phyloP scores from a whole-genome alignment of 2,888 invertebrate genomes.

The Acrocyrtus sp. region DNA sequence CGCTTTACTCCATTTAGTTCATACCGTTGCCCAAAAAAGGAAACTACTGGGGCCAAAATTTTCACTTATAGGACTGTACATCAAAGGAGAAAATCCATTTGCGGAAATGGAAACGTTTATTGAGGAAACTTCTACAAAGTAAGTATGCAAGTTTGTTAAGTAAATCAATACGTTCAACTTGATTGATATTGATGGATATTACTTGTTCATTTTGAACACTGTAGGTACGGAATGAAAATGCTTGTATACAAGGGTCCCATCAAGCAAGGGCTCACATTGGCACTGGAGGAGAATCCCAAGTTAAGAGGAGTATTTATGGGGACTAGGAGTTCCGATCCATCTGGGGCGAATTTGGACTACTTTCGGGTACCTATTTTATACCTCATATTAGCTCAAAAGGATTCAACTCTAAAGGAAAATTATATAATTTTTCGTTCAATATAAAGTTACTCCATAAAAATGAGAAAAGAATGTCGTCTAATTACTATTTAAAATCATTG shows the following conservation, averaged over 20 bases:
- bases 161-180: not conserved
- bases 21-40: constrained; percentile 68
- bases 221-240: constrained; percentile 78
- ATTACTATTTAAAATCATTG: not conserved
- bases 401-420: not conserved
- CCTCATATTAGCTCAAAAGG: not conserved
- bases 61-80: no score
- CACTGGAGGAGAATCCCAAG: constrained; percentile 71
- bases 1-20: constrained; percentile 80
- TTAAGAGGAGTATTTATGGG: constrained; percentile 93
- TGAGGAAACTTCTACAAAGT: constrained; percentile 73
- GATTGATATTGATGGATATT: not conserved
- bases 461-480: no score
- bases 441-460: no score
- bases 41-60: constrained; percentile 74
- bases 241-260: constrained; percentile 76
- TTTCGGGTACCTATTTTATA: constrained; percentile 74
- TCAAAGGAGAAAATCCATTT: constrained; percentile 83
- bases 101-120: constrained; percentile 87
- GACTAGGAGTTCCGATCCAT: constrained; percentile 87
- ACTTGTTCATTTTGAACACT: not conserved
- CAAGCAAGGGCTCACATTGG: constrained; percentile 75
- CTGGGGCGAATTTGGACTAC: constrained; percentile 73
- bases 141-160: constrained; percentile 12
- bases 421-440: no score